phyloP scores from a whole-genome alignment of 2,888 invertebrate species.

The Epistrophe eligans region DNA sequence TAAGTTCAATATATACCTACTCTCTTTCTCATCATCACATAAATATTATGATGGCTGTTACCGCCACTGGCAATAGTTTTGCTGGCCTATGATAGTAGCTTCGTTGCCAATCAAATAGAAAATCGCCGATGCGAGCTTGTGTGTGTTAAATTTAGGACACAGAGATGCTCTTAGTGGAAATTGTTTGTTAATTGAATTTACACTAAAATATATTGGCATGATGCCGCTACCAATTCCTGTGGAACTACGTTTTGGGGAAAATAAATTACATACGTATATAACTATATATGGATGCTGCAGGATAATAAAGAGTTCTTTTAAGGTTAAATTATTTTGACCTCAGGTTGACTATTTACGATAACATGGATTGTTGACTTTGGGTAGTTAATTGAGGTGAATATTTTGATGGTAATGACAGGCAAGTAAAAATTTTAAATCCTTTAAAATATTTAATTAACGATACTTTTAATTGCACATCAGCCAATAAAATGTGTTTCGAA shows the following conservation, averaged over 20 bases:
- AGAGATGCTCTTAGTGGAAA: constrained; percentile 43
- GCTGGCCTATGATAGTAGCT: background rate
- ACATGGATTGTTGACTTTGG: constrained; percentile 32
- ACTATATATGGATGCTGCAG: constrained; percentile 2
- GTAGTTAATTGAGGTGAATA: background rate
- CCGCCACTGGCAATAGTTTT: background rate
- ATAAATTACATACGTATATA: constrained; percentile 17
- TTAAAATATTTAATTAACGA: background rate
- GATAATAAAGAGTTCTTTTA: constrained; percentile 1
- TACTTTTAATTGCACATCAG: too few relatives aligned
- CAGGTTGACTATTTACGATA: background rate
- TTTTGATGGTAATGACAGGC: background rate
- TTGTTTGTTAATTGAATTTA: constrained; percentile 69
- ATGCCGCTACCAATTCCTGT: background rate
- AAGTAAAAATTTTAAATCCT: background rate
- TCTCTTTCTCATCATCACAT: background rate
- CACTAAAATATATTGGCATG: constrained; percentile 46
- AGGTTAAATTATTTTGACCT: constrained; percentile 18
- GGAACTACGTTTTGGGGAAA: background rate
- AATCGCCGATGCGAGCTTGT: background rate
- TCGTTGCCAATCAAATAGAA: constrained; percentile 34
- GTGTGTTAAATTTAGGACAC: constrained; percentile 38
- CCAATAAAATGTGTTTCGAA: too few relatives aligned
- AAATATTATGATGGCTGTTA: background rate
- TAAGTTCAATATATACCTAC: background rate